These are phyloP conservation scores for Sitobion miscanthi DNA, from an alignment of 1,140 invertebrate species.

Conservation along the genomic window DNA sequence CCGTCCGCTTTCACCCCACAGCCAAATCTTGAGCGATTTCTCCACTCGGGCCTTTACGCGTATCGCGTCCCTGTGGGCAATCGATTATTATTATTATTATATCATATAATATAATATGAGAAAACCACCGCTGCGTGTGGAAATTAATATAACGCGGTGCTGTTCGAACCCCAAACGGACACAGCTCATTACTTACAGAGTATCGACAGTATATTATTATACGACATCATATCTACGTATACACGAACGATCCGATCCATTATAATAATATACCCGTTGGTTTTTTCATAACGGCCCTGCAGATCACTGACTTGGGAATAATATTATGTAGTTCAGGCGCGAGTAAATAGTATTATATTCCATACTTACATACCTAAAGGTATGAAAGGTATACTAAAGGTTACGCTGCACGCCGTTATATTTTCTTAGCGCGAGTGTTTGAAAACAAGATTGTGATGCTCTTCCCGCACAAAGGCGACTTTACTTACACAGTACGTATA, in stretches of 20 bases:
- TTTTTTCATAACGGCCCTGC: neutral
- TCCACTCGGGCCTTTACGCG: neutral
- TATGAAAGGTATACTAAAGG: no score
- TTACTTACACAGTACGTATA: no score
- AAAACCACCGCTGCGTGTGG: neutral
- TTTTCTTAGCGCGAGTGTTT: neutral
- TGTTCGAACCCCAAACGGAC: neutral
- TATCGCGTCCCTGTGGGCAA: neutral
- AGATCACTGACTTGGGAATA: slow-evolving; percentile 20
- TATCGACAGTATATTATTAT: neutral
- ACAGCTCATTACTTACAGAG: neutral
- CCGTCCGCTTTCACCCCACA: neutral
- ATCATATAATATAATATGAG: neutral
- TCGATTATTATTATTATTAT: neutral
- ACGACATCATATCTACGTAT: no score
- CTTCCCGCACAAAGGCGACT: neutral
- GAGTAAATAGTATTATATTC: neutral
- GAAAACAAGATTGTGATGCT: neutral
- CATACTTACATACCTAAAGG: neutral
- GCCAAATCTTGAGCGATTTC: neutral
- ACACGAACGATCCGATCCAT: slow-evolving; percentile 5
- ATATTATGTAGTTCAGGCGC: neutral
- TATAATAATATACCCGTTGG: neutral
- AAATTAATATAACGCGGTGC: neutral
- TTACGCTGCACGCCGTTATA: neutral